phyloP scores from a whole-genome alignment of 2,888 invertebrate genomes.

The Prostheceraeus crozeri region DNA sequence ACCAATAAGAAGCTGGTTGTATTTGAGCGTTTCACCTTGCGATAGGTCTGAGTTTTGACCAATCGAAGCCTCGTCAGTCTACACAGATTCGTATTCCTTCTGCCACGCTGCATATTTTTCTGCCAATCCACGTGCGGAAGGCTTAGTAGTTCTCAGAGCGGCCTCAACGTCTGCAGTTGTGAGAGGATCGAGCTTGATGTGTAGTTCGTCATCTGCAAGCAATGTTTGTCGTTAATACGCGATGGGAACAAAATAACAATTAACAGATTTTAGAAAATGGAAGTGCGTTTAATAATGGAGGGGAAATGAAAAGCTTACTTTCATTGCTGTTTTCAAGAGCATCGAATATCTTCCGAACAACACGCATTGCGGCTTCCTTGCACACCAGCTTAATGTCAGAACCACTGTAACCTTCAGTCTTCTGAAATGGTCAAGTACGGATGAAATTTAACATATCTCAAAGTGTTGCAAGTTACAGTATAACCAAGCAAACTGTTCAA shows the following conservation, averaged over 20 bases:
- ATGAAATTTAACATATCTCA: conserved; percentile 32
- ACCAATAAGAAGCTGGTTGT: no score
- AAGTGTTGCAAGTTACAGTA: no score
- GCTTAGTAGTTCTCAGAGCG: conserved; percentile 54
- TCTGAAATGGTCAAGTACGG: conserved; percentile 46
- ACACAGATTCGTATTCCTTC: conserved; percentile 55
- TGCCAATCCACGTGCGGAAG: conserved; percentile 51
- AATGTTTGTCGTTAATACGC: no score
- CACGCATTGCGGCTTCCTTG: conserved; percentile 78
- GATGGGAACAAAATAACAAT: no score
- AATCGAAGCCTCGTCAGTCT: no score
- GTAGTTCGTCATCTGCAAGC: conserved; percentile 50
- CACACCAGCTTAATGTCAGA: conserved; percentile 77
- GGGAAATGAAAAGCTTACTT: background rate
- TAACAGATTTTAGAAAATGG: no score
- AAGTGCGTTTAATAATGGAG: background rate
- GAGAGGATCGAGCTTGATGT: conserved; percentile 53
- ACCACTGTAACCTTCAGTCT: conserved; percentile 73
- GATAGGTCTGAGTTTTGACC: no score
- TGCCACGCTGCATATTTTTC: conserved; percentile 55
- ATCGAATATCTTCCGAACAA: conserved; percentile 65
- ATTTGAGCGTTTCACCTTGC: no score
- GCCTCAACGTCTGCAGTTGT: conserved; percentile 51
- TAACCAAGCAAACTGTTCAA: no score
- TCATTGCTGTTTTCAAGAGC: conserved; percentile 57